These are phyloP conservation scores for Leptinotarsa texana DNA, from an alignment of 1,140 invertebrate genomes.

Conservation along the genomic window DNA sequence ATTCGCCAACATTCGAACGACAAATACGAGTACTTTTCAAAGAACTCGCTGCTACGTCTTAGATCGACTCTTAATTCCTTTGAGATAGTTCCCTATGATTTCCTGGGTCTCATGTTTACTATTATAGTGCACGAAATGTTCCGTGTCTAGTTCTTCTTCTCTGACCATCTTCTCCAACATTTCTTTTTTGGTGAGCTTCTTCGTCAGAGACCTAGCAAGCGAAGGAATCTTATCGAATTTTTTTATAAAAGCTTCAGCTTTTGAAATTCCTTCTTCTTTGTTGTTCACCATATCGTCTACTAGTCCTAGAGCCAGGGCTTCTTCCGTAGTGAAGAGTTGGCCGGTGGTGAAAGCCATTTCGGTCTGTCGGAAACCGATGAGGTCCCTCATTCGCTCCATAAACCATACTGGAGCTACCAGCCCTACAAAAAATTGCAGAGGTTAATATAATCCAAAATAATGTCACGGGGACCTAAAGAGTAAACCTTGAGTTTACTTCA, in stretches of 20 bases:
- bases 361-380: not conserved
- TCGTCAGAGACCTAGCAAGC: not conserved
- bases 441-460: too few relatives aligned
- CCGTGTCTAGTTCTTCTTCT: not conserved
- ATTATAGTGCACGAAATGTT: not conserved
- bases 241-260: not conserved
- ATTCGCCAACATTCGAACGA: too few relatives aligned
- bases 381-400: not conserved
- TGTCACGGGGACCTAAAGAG: too few relatives aligned
- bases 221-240: not conserved
- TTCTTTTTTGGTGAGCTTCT: not conserved
- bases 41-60: not conserved
- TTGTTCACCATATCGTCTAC: constrained; percentile 2
- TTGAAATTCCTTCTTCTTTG: constrained; percentile 2
- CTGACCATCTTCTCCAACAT: not conserved
- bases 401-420: not conserved
- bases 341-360: not conserved
- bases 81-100: not conserved
- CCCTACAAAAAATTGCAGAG: not conserved
- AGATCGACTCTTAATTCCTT: not conserved
- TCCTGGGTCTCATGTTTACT: not conserved
- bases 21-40: too few relatives aligned
- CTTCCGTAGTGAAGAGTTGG: not conserved
- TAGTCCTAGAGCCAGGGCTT: not conserved
- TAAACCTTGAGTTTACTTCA: too few relatives aligned